A percentile compares a stretch with the other conserved stretches of the same genome.
Conservation (phyloP, 2,888 invertebrate species). For the Sesia bembeciformis region DNA sequence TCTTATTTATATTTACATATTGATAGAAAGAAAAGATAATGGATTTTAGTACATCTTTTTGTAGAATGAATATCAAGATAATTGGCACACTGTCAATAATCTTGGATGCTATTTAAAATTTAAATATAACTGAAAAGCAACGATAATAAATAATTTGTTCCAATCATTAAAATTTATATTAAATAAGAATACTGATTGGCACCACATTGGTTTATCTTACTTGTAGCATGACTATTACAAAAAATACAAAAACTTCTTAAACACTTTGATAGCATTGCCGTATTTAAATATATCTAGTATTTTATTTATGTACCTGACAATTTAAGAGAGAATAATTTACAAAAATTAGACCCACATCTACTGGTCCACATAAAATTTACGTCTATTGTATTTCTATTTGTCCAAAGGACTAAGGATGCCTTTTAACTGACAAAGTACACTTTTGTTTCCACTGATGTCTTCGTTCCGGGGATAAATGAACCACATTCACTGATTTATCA, state of each 20-base stretch:
- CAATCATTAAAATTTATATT: too few relatives aligned
- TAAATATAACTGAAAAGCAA: too few relatives aligned
- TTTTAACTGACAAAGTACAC: constrained; percentile 14
- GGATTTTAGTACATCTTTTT: too few relatives aligned
- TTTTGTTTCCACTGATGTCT: constrained; percentile 26
- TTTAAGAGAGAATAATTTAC: constrained; percentile 16
- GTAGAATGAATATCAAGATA: too few relatives aligned
- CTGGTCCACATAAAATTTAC: constrained; percentile 32
- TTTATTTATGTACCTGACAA: constrained; percentile 1
- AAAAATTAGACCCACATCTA: constrained; percentile 43
- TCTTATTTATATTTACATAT: constrained; percentile 41
- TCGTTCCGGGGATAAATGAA: constrained; percentile 44
- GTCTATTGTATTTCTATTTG: constrained; percentile 26
- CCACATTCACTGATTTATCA: constrained; percentile 55
- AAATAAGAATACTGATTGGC: background rate
- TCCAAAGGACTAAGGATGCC: constrained; percentile 27
- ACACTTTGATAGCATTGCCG: constrained; percentile 1
- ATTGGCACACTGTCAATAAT: too few relatives aligned
- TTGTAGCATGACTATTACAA: constrained; percentile 8
- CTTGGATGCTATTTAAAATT: too few relatives aligned
- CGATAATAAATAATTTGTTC: too few relatives aligned
- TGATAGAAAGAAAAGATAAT: constrained; percentile 13
- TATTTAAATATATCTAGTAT: background rate
- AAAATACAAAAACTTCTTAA: constrained; percentile 14
- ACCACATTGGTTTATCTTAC: background rate